Base-by-base conservation (phyloP, 1,140 invertebrate species). In the Mycetomoellerius zeteki region DNA sequence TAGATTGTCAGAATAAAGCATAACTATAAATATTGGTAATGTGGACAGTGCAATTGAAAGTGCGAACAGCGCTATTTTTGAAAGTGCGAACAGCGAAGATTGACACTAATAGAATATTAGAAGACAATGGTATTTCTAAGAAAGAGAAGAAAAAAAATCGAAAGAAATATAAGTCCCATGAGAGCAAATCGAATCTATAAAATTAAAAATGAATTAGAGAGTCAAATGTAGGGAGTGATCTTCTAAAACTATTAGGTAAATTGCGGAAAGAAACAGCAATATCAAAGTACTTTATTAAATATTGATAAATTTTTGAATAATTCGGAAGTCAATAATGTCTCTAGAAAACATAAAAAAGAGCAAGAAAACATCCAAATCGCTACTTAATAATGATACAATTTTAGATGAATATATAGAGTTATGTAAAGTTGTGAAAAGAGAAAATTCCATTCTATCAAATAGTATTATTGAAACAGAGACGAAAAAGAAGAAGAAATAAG, bases 1-100 rank as follows among this genome's bases (percentile, higher is more conserved):
- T 62, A 88, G 52, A 86, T 30, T 88, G 24, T 19, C 33, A 21
- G 37, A n/a, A n/a, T n/a, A 65, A 5, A 80, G 56, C 0, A 75
- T 76, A 52, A 76, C 30, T 54, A n/a, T n/a, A n/a, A 47, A 82
- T 12, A 14, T 24, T 21, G 37, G 64, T 33, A 24, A 58, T 24
- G 24, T 30, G 52, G 50, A 78, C 54, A 60, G 56, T 43, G 33
- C 21, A 64, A 71, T 24, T 56, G 64, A 54, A 69, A 69, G 21
- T 37, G 0, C 16, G 12, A 37, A 43, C 30, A 14, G 5, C 8
- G 16, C 6, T 58, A 37, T 65, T n/a, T n/a, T 24, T 56, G 64
- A 54, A 69, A 69, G 21, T 37, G 0, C 16, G 12, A 37, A 43
- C 30, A 14, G 5, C 8, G 0, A 65, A 33, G 27, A 33, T 33